Base-by-base conservation (phyloP, 2,113 vertebrate species). In the Alectura lathami region DNA sequence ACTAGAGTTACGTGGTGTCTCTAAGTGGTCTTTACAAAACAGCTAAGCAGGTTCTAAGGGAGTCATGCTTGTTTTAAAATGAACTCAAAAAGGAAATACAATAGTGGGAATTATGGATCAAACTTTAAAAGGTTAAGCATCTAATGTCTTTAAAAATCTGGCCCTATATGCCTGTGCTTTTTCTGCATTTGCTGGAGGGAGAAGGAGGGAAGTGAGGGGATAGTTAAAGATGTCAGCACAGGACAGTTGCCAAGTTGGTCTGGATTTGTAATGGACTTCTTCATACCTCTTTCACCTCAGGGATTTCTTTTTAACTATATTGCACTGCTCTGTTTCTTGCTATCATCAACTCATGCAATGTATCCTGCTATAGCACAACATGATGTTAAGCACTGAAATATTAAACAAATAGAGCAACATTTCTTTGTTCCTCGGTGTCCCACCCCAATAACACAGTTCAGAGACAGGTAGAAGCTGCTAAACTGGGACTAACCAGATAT, bases 391-490 rank as follows among this genome's bases (percentile, higher is more conserved):
- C 24, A 81, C 32, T 36, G 30, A 70, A 89, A 76, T 89, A 53
- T 77, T 75, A 83, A 91, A 77, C 48, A 70, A 91, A 93, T 63
- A 24, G 6, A 68, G n/a, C 22, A 23, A 68, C n/a, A 86, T 93
- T 81, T 93, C 91, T 68, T 80, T 89, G 43, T 88, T 30, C n/a
- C 63, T 34, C 36, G 4, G n/a, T n/a, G n/a, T 38, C 59, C n/a
- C 32, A 3, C 57, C 56, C 34, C 27, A 74, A 13, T 11, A 7
- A 5, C 6, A n/a, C n/a, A 91, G 16, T 77, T 90, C 63, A 63
- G 60, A 88, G 72, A 66, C 75, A 96, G 83, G 89, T 92, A 76
- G 80, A 95, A 85, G 40, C 51, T 91, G 48, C 24, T 73, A 83
- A 90, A 92, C 68, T 74, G 38, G 34, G 40, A 92, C 56, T 70